Base-by-base conservation (phyloP, 1,140 invertebrate species). In the Lepidurus arcticus region DNA sequence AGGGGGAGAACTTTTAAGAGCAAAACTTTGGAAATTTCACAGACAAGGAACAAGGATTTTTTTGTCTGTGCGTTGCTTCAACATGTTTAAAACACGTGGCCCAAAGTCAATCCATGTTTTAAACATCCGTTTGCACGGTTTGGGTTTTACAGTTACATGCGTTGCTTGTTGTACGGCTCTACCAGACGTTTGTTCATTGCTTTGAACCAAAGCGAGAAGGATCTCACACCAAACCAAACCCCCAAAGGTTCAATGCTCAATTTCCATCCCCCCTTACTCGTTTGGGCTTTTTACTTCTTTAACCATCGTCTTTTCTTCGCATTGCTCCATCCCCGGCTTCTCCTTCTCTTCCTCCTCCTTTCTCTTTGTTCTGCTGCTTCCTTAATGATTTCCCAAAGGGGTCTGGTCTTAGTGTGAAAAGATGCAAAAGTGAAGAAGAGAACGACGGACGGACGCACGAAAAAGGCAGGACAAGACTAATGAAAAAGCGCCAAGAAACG, bases 61-160 rank as follows among this genome's bases (percentile, higher is more conserved):
- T 16, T n/a, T 65, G 9, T 65, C 21, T 65, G 53, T 65, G 16
- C 53, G 53, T 10, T 13, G 21, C 34, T 34, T 34, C 26, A 34
- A 34, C 34, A 21, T 65, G 53, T 65, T 65, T 65, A 65, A 65
- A 65, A 65, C 53, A 65, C 53, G 53, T 65, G 53, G 53, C 53
- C 53, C 53, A 47, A 65, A 65, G 53, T 21, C 9, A 65, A 21
- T 21, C 53, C 53, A 21, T 65, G 53, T 65, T 65, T 65, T 65
- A 65, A 65, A 65, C 53, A 65, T 65, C 53, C 53, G 53, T 65
- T 21, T 65, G 34, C 34, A 34, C 34, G 34, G 34, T 34, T 21
- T 21, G 16, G 21, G 16, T 65, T 13, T 65, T 65, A 65, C n/a
- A 65, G 9, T 65, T 65, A 65, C 53, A 65, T 21, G 53, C 53